phyloP scores from a whole-genome alignment of 2,113 vertebrate genomes.

The Macroglossus sobrinus region DNA sequence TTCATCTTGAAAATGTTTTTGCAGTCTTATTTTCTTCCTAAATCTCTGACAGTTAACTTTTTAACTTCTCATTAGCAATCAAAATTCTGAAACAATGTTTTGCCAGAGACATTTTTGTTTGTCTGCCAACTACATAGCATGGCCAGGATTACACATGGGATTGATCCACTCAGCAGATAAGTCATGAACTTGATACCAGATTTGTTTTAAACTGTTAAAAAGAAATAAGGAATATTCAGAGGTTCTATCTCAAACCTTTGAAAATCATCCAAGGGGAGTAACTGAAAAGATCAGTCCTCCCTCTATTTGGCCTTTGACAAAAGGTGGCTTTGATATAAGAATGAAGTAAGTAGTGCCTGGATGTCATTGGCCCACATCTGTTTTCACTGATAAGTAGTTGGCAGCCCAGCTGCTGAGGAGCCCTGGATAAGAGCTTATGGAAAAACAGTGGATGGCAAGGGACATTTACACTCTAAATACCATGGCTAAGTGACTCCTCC shows the following conservation, averaged over 20 bases:
- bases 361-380: no score
- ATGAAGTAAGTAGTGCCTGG: no score
- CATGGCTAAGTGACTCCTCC: no score
- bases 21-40: neutral
- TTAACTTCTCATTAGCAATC: neutral
- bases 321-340: no score
- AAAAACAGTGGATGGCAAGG: no score
- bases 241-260: neutral
- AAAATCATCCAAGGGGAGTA: neutral
- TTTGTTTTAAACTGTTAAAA: neutral
- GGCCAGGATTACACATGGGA: constrained; percentile 14
- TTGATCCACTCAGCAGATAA: neutral
- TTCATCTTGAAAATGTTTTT: neutral
- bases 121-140: neutral
- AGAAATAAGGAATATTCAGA: neutral
- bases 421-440: no score
- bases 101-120: neutral
- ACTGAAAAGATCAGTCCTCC: neutral
- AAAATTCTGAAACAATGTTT: neutral
- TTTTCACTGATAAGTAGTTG: no score
- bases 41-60: neutral
- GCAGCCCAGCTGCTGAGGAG: no score
- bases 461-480: no score
- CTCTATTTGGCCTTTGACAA: neutral
- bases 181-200: neutral